These are phyloP conservation scores for Pediacus dermestoides DNA, from an alignment of 2,888 invertebrate species.

Conservation along the genomic window DNA sequence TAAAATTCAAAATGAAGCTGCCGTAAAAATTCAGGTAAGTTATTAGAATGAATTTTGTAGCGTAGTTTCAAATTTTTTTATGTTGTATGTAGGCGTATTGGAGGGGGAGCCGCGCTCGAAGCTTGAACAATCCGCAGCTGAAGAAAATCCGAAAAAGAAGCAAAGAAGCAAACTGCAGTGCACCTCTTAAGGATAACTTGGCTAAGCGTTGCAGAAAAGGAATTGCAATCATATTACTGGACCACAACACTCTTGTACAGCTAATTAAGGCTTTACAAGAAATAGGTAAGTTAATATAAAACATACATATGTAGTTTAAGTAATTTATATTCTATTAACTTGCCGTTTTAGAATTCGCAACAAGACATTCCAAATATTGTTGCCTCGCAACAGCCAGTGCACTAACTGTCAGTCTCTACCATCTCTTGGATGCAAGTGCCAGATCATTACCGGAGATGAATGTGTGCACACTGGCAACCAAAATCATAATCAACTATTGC, in stretches of 20 bases:
- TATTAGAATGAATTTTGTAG: conserved; percentile 9
- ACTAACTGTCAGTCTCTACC: conserved; percentile 47
- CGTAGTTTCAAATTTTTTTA: conserved; percentile 10
- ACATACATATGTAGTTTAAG: no score
- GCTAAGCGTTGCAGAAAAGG: conserved; percentile 41
- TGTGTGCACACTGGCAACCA: conserved; percentile 53
- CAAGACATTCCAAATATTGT: conserved; percentile 42
- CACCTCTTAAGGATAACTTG: conserved; percentile 42
- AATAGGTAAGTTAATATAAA: conserved; percentile 47
- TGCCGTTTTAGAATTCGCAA: conserved; percentile 47
- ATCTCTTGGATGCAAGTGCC: conserved; percentile 47
- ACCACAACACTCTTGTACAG: conserved; percentile 40
- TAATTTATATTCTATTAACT: no score
- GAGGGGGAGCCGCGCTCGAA: conserved; percentile 46
- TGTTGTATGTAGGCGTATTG: conserved; percentile 45
- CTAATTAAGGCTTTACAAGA: conserved; percentile 47
- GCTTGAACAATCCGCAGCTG: conserved; percentile 30
- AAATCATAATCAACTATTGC: conserved; percentile 64
- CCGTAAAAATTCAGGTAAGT: conserved; percentile 61
- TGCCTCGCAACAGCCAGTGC: conserved; percentile 41
- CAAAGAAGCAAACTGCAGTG: conserved; percentile 33
- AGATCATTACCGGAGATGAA: conserved; percentile 62
- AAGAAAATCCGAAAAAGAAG: conserved; percentile 39
- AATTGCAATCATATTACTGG: conserved; percentile 38
- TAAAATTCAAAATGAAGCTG: conserved; percentile 52